Base-by-base conservation (phyloP, 2,888 invertebrate genomes). In the Cryptocheilus praepositus region DNA sequence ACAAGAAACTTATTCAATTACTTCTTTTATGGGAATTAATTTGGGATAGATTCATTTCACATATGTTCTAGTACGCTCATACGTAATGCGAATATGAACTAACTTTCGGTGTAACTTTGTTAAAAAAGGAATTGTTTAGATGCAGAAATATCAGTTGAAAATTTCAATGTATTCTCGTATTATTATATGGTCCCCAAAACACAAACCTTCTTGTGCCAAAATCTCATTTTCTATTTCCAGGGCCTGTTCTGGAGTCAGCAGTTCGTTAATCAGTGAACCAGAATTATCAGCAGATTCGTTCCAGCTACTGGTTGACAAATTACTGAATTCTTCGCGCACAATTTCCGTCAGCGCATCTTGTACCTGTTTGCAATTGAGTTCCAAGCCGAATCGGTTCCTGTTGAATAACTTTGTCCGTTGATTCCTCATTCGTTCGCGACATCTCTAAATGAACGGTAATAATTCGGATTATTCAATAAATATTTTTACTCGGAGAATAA, bases 351-450 rank as follows among this genome's bases (percentile, higher is more conserved):
- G 61, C 1, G 81, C 70, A 11, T 81, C 63, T 5, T 84, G 81
- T 8, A 86, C 59, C 8, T 81, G 69, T 55, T 66, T 71, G 1
- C 69, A 46, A 22, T 73, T 65, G 11, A 79, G 52, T 55, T 71
- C 64, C 2, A 83, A 61, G 5, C 79, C 81, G 5, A 72, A 67
- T 71, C 89, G 83, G 44, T 70, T 70, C 60, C 61, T 77, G 51
- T 82, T 77, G 58, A 89, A 85, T 44, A 88, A 68, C 52, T 85
- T 80, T 3, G 77, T 64, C 4, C 88, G 81, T 62, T 77, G 87
- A 56, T 87, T 84, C 59, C 74, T 78, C 80, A 88, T 86, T 64
- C 77, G 78, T 22, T 83, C 77, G 43, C 85, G 80, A 63, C 85
- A 88, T 77, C 81, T 78, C 87, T 88, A 49, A 49, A 79, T 76